Percentiles rank a stretch among this genome's conserved stretches.
phyloP scores from a whole-genome alignment of 2,797 vertebrate species.

The Gephyroberyx darwinii region DNA sequence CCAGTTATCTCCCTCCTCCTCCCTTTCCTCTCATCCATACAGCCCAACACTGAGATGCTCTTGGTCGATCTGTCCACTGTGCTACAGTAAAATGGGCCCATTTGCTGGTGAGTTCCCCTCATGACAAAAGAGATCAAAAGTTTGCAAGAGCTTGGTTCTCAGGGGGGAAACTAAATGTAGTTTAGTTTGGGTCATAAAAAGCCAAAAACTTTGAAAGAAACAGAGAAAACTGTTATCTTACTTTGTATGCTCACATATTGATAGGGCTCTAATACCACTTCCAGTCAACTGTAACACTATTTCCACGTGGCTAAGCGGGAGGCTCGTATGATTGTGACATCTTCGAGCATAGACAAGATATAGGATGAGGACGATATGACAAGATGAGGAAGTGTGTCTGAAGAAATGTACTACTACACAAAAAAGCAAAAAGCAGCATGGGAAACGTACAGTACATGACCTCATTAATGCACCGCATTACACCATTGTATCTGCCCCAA shows the following conservation, averaged over 20 bases:
- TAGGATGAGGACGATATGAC: neutral
- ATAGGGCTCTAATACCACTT: neutral
- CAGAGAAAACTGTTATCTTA: neutral
- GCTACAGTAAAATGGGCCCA: neutral
- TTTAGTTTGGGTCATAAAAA: too few species aligned
- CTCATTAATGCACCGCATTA: neutral
- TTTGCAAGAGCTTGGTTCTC: neutral
- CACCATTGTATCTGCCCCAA: neutral
- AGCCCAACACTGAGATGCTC: neutral
- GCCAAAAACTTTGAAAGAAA: neutral
- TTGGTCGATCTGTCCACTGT: neutral
- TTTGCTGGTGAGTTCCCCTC: neutral
- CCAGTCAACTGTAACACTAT: neutral
- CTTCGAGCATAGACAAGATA: neutral
- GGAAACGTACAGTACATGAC: neutral
- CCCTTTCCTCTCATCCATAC: slow-evolving; percentile 11
- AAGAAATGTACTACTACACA: neutral
- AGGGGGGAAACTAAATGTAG: too few species aligned
- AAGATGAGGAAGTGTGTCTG: neutral
- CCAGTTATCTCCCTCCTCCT: slow-evolving; percentile 2
- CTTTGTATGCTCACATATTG: neutral
- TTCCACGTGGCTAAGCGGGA: neutral
- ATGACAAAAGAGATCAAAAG: neutral
- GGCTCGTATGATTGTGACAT: neutral
- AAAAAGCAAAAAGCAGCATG: neutral